phyloP scores from a whole-genome alignment of 1,140 invertebrate species.

The Theocolax elegans region DNA sequence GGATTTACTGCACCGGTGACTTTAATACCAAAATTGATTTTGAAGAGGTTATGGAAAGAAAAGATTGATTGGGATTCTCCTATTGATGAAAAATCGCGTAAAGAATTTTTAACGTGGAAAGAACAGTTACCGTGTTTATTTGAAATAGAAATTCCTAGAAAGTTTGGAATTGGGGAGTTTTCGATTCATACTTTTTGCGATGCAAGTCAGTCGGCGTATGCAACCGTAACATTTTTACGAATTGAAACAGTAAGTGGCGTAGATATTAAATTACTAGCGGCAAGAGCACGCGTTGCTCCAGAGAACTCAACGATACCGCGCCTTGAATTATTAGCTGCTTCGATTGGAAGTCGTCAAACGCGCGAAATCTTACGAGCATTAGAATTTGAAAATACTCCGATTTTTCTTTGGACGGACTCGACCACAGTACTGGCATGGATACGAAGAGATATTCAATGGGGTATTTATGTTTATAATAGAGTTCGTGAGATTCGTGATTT shows the following conservation, averaged over 20 bases:
- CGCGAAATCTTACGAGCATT: slow-evolving; percentile 29
- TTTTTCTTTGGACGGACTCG: slow-evolving; percentile 35
- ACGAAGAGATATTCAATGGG: slow-evolving; percentile 17
- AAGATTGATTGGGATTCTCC: slow-evolving; percentile 48
- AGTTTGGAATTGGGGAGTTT: slow-evolving; percentile 31
- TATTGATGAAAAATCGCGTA: slow-evolving; percentile 27
- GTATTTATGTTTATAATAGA: slow-evolving; percentile 32
- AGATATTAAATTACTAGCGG: slow-evolving; percentile 15
- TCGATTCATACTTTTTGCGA: slow-evolving; percentile 55
- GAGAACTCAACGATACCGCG: slow-evolving; percentile 37
- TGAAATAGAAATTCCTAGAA: slow-evolving; percentile 46
- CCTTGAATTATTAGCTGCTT: slow-evolving; percentile 55
- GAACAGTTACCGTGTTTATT: slow-evolving; percentile 32
- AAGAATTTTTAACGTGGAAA: slow-evolving; percentile 44
- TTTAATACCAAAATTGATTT: slow-evolving; percentile 47
- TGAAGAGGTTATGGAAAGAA: slow-evolving; percentile 47
- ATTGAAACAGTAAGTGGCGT: slow-evolving; percentile 36
- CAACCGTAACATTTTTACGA: slow-evolving; percentile 51
- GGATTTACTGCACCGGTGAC: slow-evolving; percentile 50
- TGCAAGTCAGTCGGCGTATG: slow-evolving; percentile 54
- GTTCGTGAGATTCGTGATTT: slow-evolving; percentile 34
- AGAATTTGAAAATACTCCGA: slow-evolving; percentile 29
- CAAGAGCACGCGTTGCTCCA: slow-evolving; percentile 13
- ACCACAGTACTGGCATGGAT: slow-evolving; percentile 37
- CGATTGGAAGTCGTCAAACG: slow-evolving; percentile 51